Evolutionary conservation across 2,113 vertebrate genomes (phyloP).

Genomic region (Crotalus tigris): DNA sequence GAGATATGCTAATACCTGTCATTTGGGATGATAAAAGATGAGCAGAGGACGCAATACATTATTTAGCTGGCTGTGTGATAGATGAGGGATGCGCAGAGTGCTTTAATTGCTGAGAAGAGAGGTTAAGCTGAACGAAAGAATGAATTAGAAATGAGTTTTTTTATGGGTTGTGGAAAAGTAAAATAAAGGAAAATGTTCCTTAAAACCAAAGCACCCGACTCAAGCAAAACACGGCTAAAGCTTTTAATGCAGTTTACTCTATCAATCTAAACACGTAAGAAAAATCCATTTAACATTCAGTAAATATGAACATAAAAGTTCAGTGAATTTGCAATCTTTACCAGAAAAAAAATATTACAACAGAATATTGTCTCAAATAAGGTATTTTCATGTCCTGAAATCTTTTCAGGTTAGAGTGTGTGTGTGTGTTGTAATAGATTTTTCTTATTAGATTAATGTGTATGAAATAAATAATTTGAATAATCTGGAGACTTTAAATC

Average conservation of each 20-base stretch:
- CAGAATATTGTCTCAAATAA: slow-evolving; percentile 36
- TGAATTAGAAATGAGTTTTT: slow-evolving; percentile 98
- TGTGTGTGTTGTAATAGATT: slow-evolving; percentile 37
- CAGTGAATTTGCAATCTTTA: slow-evolving; percentile 36
- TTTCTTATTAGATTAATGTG: neutral
- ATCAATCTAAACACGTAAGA: slow-evolving; percentile 61
- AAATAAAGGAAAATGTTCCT: slow-evolving; percentile 82
- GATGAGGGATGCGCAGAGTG: slow-evolving; percentile 95
- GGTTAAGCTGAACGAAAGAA: slow-evolving; percentile 98
- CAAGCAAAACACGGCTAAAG: slow-evolving; percentile 52
- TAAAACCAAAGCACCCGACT: slow-evolving; percentile 72
- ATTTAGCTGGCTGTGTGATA: slow-evolving; percentile 99
- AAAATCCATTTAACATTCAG: slow-evolving; percentile 50
- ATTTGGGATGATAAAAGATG: slow-evolving; percentile 99
- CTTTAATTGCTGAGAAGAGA: slow-evolving; percentile 99
- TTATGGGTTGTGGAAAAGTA: slow-evolving; percentile 79
- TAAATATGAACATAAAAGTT: slow-evolving; percentile 59
- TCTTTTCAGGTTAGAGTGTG: slow-evolving; percentile 28
- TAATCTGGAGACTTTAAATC: slow-evolving; percentile 53
- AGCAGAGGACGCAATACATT: slow-evolving; percentile 96
- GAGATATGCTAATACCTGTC: slow-evolving; percentile 99
- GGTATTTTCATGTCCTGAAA: slow-evolving; percentile 45
- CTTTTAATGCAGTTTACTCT: slow-evolving; percentile 61
- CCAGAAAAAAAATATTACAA: neutral
- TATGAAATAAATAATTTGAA: slow-evolving; percentile 54